Evolutionary conservation across 1,140 invertebrate genomes (phyloP).

Genomic region (Ceratosolen fusciceps): DNA sequence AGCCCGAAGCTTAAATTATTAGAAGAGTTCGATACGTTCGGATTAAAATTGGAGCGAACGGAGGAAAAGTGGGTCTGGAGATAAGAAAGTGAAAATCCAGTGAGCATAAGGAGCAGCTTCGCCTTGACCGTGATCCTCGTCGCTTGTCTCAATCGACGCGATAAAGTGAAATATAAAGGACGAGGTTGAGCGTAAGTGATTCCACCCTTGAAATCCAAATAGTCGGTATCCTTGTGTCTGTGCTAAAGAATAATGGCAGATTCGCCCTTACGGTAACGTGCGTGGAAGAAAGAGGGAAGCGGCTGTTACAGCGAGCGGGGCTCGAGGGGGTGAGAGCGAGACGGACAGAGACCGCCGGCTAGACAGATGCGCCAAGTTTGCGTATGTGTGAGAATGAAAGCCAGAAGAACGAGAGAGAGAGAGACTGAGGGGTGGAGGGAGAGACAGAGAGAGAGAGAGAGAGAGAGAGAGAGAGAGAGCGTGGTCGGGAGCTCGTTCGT

Average conservation of each 20-base stretch:
- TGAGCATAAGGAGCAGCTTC: neutral
- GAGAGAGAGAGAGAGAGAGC: slow-evolving; percentile 28
- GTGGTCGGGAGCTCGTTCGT: slow-evolving; percentile 45
- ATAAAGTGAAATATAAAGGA: slow-evolving; percentile 38
- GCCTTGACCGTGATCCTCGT: slow-evolving; percentile 15
- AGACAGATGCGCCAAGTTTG: too few species aligned
- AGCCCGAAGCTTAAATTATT: too few species aligned
- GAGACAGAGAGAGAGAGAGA: slow-evolving; percentile 17
- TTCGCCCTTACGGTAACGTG: slow-evolving; percentile 45
- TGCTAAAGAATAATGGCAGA: slow-evolving; percentile 52
- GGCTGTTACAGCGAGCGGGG: too few species aligned
- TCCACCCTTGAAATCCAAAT: slow-evolving; percentile 61
- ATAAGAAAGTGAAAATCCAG: slow-evolving; percentile 15
- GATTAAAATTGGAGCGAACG: neutral
- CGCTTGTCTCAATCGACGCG: neutral
- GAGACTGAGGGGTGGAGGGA: slow-evolving; percentile 34
- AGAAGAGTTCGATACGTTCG: neutral
- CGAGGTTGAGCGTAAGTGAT: slow-evolving; percentile 53
- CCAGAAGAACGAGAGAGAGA: slow-evolving; percentile 42
- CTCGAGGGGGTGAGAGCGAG: too few species aligned
- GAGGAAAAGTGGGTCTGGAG: neutral
- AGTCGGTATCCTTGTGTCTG: neutral
- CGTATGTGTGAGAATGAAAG: too few species aligned
- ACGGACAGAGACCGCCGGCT: too few species aligned
- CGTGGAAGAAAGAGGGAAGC: neutral